phyloP scores from a whole-genome alignment of 2,113 vertebrate species.

The Hypanus sabinus region DNA sequence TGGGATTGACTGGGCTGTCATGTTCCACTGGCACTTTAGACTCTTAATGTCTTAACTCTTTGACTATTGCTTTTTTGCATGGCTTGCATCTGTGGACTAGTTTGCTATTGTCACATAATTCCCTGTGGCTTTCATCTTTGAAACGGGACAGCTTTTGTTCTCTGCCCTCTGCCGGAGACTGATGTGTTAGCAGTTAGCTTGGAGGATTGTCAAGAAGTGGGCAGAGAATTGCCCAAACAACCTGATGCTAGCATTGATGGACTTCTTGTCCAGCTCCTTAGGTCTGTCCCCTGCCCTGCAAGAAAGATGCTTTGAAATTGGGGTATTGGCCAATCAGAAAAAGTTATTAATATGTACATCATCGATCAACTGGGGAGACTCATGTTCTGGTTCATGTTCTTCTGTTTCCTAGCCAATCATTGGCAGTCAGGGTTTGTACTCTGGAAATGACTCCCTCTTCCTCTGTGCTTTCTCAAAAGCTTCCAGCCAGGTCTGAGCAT shows the following conservation, averaged over 20 bases:
- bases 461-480: not conserved
- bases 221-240: not conserved
- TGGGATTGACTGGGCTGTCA: no score
- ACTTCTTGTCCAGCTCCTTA: not conserved
- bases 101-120: no score
- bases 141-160: not conserved
- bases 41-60: no score
- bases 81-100: no score
- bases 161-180: not conserved
- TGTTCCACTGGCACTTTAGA: no score
- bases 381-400: not conserved
- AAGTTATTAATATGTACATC: not conserved
- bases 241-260: not conserved
- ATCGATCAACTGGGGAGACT: not conserved
- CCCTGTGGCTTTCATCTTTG: not conserved
- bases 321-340: not conserved
- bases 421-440: not conserved
- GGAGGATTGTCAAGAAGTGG: not conserved
- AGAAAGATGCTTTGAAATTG: not conserved
- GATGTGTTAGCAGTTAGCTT: not conserved
- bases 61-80: no score
- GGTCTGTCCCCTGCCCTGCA: not conserved
- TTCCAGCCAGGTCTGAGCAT: no score
- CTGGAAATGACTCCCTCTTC: not conserved
- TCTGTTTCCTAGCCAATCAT: not conserved